Base-by-base conservation (phyloP, 2,113 vertebrate genomes). In the Amblyopsis rosae region DNA sequence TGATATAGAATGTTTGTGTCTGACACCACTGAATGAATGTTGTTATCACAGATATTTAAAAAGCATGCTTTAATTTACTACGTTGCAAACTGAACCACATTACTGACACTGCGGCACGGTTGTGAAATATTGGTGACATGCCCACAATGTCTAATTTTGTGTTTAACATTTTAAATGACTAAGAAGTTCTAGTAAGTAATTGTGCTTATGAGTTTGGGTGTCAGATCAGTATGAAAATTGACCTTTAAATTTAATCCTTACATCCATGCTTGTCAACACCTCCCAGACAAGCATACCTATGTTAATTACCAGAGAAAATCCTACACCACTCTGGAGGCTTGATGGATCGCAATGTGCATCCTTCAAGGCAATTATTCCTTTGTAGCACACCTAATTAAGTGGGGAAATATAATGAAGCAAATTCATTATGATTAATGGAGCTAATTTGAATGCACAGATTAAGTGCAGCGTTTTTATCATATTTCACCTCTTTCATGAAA, bases 351-450 rank as follows among this genome's bases (percentile, higher is more conserved):
- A 73, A 89, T 83, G 79, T 85, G 85, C 83, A 90, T 87, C 87
- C 87, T 90, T 90, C 85, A 82, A 85, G 86, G 77, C 84, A 92
- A 90, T 92, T 92, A 89, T 91, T 90, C 76, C 81, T 88, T 90
- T 90, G 84, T 89, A 88, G 78, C 88, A 88, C 86, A 87, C 91
- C 88, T 85, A 90, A 92, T 92, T 92, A 91, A 84, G 86, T 87
- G 85, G 79, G 72, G 80, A 90, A 92, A 90, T 92, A 86, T 87
- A 89, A 90, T 88, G 84, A 90, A 81, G 77, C 16, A 51, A 87
- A 91, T 90, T 92, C 92, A 93, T 91, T 91, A 88, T 89, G 89
- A 93, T 92, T 90, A 91, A 92, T 89, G 73, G 83, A 50, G 70
- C 87, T 80, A 85, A 89, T 89, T 89, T 84, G 63, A 87, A 91